Conservation (phyloP, 2,888 invertebrate species). For the Euproctis similis region DNA sequence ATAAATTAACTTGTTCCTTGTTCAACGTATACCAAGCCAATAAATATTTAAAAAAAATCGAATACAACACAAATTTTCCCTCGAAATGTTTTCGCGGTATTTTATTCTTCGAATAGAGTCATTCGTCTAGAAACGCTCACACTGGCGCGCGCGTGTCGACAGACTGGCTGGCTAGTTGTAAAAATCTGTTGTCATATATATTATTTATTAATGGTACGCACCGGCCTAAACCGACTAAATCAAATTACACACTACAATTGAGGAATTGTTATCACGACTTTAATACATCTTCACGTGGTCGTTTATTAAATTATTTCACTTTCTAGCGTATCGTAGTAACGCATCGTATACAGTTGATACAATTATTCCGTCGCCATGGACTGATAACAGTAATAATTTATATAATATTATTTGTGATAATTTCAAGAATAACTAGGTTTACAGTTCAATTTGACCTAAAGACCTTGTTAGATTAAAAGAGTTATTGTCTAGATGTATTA, state of each 20-base stretch:
- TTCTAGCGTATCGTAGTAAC: too few species aligned
- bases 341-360: constrained; percentile 9
- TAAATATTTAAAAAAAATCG: constrained; percentile 1
- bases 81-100: constrained; percentile 23
- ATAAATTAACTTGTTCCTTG: constrained; percentile 3
- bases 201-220: constrained; percentile 50
- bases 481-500: too few species aligned
- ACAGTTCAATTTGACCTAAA: too few species aligned
- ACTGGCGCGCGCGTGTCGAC: constrained; percentile 38
- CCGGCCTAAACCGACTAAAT: constrained; percentile 62
- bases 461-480: too few species aligned
- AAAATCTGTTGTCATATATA: constrained; percentile 34
- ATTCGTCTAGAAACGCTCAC: constrained; percentile 31
- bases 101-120: constrained; percentile 21
- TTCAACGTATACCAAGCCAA: not conserved
- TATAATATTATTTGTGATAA: constrained; percentile 1
- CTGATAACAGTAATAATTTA: constrained; percentile 1
- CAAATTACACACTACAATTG: constrained; percentile 42
- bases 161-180: constrained; percentile 46
- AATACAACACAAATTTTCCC: constrained; percentile 6
- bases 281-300: constrained; percentile 33
- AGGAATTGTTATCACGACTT: constrained; percentile 20
- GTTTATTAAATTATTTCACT: constrained; percentile 49
- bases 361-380: constrained; percentile 16
- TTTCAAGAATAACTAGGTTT: too few species aligned